Evolutionary conservation across 2,113 vertebrate species (phyloP), one percentile per base, ranked within the genome.

Genomic region (Mixornis gularis): DNA sequence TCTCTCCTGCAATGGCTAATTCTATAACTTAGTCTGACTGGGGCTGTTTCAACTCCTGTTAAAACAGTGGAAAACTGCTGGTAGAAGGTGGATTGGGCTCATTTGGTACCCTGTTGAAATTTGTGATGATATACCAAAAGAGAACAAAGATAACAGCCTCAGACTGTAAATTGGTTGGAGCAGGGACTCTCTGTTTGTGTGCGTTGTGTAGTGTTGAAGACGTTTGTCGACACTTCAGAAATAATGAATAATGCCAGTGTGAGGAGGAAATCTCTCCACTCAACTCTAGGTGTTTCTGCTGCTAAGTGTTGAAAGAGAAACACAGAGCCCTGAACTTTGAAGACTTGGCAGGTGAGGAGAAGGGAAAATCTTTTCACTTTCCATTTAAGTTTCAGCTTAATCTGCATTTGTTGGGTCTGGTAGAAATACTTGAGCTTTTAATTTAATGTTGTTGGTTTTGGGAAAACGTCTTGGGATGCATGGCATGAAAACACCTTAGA

Each of bases 201-300:
- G 85, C 0, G 3, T 80, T 95, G 92, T 73, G 6, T 34, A 49
- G 89, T 89, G 95, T 89, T 96, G 96, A 96, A 95, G 91, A 92
- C 89, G 38, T 95, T 95, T 96, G 96, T 96, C 95, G 12, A 89
- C 96, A 91, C 95, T 91, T 95, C 56, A 64, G 85, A 85, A 95
- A 87, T 96, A 96, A 92, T 96, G 96, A 96, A 93, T 96, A 95
- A 96, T 89, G 87, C 91, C 79, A 91, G 89, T 82, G 92, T 92
- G 91, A 96, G 91, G 64, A 93, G 95, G 94, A 96, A 96, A 94
- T 93, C 92, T 96, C 93, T 85, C 89, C 94, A 93, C 96, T 96
- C 96, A 95, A 92, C 89, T 72, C 82, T 94, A 94, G 93, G 96
- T 96, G 92, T 96, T 96, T 95, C 96, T 96, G 87, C 92, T 89